Evolutionary conservation across 2,797 vertebrate genomes (phyloP).

Genomic region (Brachyrhaphis roseni): DNA sequence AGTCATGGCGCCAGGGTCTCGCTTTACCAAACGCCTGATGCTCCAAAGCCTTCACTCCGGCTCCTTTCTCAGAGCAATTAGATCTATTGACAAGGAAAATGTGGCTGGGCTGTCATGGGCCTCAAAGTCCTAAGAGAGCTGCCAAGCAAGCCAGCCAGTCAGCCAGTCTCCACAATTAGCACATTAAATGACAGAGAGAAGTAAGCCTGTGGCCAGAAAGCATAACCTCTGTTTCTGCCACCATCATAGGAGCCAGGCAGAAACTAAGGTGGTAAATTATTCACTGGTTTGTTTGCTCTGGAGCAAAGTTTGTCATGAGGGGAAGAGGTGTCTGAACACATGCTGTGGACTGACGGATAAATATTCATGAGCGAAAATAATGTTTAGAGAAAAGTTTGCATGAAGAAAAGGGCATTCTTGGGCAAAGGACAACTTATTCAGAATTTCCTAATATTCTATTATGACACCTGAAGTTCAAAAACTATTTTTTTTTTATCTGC

Average conservation of each 20-base stretch:
- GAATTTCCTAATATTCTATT: conserved; percentile 8
- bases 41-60: conserved; percentile 78
- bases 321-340: conserved; percentile 65
- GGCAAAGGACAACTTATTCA: conserved; percentile 37
- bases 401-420: conserved; percentile 14
- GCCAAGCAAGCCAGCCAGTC: conserved; percentile 65
- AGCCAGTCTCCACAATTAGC: conserved; percentile 77
- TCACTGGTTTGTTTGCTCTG: conserved; percentile 65
- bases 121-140: conserved; percentile 54
- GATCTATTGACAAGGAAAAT: conserved; percentile 80
- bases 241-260: conserved; percentile 52
- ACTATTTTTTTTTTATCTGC: conserved; percentile 2
- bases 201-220: conserved; percentile 28
- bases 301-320: conserved; percentile 34
- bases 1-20: conserved; percentile 87
- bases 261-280: conserved; percentile 74
- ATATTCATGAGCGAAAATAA: conserved; percentile 26
- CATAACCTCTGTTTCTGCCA: conserved; percentile 34
- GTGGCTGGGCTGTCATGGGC: conserved; percentile 64
- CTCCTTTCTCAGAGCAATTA: conserved; percentile 83
- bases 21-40: conserved; percentile 76
- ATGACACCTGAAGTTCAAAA: conserved; percentile 27
- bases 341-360: conserved; percentile 44
- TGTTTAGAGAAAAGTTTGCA: not conserved
- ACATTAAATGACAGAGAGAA: conserved; percentile 73